Evolutionary conservation across 2,888 invertebrate species (phyloP).

Genomic region (Leistus spinibarbis): DNA sequence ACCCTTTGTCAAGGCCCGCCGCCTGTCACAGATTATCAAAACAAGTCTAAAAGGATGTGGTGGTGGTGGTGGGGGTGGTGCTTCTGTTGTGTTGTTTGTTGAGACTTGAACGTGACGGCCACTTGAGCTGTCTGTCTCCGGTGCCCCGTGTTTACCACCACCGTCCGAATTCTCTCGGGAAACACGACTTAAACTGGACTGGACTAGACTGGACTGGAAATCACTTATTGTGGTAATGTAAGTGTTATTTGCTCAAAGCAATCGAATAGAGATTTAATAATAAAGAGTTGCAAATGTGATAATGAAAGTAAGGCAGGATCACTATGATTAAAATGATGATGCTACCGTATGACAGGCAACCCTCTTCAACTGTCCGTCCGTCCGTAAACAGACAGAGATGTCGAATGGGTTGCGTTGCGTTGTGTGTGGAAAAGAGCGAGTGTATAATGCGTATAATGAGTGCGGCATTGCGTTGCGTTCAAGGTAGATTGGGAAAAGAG

Average conservation of each 20-base stretch:
- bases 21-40: conserved; percentile 46
- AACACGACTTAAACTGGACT: no score
- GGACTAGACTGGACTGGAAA: no score
- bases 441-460: conserved; percentile 17
- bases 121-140: neutral
- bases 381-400: conserved; percentile 10
- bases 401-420: neutral
- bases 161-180: neutral
- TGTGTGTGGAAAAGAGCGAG: neutral
- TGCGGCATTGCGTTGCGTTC: neutral
- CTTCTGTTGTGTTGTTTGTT: neutral
- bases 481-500: conserved; percentile 41
- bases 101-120: neutral
- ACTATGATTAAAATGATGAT: conserved; percentile 54
- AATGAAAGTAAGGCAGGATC: conserved; percentile 52
- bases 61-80: neutral
- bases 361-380: conserved; percentile 48
- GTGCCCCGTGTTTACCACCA: conserved; percentile 2
- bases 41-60: conserved; percentile 32
- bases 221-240: neutral
- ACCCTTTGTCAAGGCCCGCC: conserved; percentile 46
- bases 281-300: conserved; percentile 44
- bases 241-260: conserved; percentile 12
- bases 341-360: conserved; percentile 56
- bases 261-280: conserved; percentile 30